phyloP scores from a whole-genome alignment of 1,140 invertebrate species.

The Eriosoma lanigerum region DNA sequence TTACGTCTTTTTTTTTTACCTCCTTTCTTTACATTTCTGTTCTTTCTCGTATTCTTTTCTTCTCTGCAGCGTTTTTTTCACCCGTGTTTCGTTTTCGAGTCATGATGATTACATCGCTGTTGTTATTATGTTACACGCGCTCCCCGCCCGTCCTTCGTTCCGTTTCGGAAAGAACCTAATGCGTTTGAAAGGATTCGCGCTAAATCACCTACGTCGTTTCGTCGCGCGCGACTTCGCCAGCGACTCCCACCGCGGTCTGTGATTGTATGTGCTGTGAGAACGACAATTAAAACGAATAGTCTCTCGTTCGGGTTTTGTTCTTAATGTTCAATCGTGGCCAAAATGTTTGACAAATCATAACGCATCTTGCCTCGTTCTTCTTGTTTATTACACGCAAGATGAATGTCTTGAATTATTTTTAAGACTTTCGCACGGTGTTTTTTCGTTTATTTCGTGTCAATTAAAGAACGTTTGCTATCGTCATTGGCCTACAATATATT shows the following conservation, averaged over 20 bases:
- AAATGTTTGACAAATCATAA: too few species aligned
- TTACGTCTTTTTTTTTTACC: neutral
- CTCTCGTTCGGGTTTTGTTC: too few species aligned
- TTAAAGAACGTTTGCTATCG: too few species aligned
- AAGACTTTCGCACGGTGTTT: too few species aligned
- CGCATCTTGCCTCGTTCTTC: too few species aligned
- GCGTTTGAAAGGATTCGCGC: constrained; percentile 20
- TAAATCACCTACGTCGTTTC: neutral
- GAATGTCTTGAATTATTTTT: too few species aligned
- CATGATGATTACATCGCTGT: neutral
- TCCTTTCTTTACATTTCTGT: neutral
- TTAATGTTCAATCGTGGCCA: too few species aligned
- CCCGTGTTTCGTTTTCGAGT: neutral
- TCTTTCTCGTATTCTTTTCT: too few species aligned
- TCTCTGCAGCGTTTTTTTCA: too few species aligned
- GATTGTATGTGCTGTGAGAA: neutral
- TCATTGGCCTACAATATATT: too few species aligned
- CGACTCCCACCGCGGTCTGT: neutral
- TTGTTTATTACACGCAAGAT: too few species aligned
- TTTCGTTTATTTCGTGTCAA: too few species aligned
- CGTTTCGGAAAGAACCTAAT: neutral
- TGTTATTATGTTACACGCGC: neutral
- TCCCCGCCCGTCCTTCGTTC: neutral
- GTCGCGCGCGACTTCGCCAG: neutral
- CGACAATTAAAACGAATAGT: neutral